A percentile compares a stretch with the other conserved stretches of the same genome.
These are phyloP conservation scores for Metalampra italica DNA, from an alignment of 2,888 invertebrate species.

Conservation along the genomic window DNA sequence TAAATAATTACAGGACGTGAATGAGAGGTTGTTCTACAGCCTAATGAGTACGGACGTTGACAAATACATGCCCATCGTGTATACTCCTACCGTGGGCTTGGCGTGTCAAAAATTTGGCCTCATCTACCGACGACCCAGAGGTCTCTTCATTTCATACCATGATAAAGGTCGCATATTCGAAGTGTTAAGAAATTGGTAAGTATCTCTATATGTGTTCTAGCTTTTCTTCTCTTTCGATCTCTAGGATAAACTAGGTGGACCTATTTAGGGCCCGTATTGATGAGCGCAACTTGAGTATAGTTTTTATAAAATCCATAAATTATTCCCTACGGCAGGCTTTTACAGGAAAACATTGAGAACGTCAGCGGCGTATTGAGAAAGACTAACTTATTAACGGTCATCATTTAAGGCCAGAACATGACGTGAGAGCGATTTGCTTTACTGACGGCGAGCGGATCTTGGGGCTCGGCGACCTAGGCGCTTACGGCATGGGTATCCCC, in stretches of 20 bases:
- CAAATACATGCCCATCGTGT: conserved; percentile 94
- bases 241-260: too few relatives aligned
- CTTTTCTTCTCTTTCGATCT: too few relatives aligned
- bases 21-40: conserved; percentile 94
- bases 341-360: too few relatives aligned
- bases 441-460: conserved; percentile 97
- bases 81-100: conserved; percentile 96
- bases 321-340: too few relatives aligned
- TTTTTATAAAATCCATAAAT: too few relatives aligned
- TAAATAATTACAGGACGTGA: conserved; percentile 83
- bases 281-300: too few relatives aligned
- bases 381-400: too few relatives aligned
- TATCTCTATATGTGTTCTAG: conserved; percentile 11
- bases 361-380: too few relatives aligned
- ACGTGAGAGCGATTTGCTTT: conserved; percentile 90
- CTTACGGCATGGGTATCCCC: conserved; percentile 97
- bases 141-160: conserved; percentile 93
- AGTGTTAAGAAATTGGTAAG: conserved; percentile 91
- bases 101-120: conserved; percentile 97
- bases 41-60: conserved; percentile 91
- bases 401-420: conserved; percentile 82
- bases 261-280: too few relatives aligned
- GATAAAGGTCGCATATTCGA: conserved; percentile 92
- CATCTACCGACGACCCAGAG: conserved; percentile 91
- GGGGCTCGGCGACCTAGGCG: conserved; percentile 95